Evolutionary conservation across 2,888 invertebrate species (phyloP).

Genomic region (Drosophila borealis): DNA sequence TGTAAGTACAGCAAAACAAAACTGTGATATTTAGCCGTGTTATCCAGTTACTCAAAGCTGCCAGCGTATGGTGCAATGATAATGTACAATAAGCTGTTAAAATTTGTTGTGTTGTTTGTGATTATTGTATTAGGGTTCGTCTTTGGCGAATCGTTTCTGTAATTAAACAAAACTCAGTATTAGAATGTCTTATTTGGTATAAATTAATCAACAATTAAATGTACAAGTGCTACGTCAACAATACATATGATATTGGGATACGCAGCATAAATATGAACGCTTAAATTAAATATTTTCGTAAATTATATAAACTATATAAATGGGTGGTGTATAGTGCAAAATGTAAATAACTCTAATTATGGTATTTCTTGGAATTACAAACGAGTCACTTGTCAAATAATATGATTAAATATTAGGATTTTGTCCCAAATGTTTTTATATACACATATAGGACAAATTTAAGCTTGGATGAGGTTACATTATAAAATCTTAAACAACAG

Average conservation of each 20-base stretch:
- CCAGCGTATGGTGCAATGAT: slow-evolving; percentile 59
- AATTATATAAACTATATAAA: neutral
- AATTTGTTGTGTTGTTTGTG: slow-evolving; percentile 48
- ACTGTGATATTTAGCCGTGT: slow-evolving; percentile 53
- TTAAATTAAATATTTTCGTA: neutral
- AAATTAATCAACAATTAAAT: slow-evolving; percentile 13
- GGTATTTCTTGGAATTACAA: neutral
- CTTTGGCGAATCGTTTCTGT: slow-evolving; percentile 86
- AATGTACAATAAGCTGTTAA: slow-evolving; percentile 53
- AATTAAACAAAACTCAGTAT: slow-evolving; percentile 78
- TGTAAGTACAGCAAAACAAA: slow-evolving; percentile 37
- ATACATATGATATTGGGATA: neutral
- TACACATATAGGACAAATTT: slow-evolving; percentile 1
- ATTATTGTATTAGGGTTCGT: slow-evolving; percentile 73
- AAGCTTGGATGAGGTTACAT: neutral
- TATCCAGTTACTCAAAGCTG: slow-evolving; percentile 58
- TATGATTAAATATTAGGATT: neutral
- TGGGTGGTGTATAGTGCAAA: slow-evolving; percentile 21
- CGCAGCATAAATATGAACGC: neutral
- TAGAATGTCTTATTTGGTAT: slow-evolving; percentile 41
- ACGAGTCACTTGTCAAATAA: neutral
- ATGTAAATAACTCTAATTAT: slow-evolving; percentile 8
- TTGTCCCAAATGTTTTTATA: neutral
- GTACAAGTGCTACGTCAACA: slow-evolving; percentile 7
- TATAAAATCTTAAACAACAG: neutral